A percentile compares a stretch with the other conserved stretches of the same genome.
phyloP scores from a whole-genome alignment of 2,113 vertebrate species.

The Cynocephalus volans region DNA sequence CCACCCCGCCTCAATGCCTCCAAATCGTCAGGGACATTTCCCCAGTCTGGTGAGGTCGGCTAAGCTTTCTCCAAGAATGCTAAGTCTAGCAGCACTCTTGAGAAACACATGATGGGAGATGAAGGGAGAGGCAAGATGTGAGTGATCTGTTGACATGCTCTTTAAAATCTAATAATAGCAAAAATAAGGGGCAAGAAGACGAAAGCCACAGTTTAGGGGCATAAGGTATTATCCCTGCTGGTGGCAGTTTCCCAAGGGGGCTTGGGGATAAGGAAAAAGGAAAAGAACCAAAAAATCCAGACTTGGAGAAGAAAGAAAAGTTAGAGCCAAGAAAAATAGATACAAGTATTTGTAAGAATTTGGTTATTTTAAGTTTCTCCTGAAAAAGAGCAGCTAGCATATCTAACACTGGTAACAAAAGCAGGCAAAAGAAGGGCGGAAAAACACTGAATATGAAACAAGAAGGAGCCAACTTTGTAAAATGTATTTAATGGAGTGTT shows the following conservation, averaged over 20 bases:
- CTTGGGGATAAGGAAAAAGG: not conserved
- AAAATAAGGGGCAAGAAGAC: not conserved
- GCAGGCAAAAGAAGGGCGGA: not conserved
- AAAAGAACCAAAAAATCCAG: not conserved
- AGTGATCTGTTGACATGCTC: not conserved
- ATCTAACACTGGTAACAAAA: not conserved
- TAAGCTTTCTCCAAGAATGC: not conserved
- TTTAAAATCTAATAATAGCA: not conserved
- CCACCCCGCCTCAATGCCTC: not conserved
- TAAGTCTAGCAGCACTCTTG: not conserved
- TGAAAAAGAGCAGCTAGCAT: not conserved
- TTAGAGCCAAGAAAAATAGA: conserved; percentile 62
- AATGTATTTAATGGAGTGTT: not conserved
- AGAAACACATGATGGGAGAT: not conserved
- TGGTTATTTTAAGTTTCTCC: not conserved
- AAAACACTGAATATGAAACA: not conserved
- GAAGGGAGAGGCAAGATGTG: not conserved
- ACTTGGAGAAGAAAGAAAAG: not conserved
- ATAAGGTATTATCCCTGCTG: not conserved
- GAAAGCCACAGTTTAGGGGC: not conserved
- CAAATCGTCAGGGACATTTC: not conserved
- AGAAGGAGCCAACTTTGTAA: conserved; percentile 32
- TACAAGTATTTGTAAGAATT: not conserved
- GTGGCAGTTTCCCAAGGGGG: not conserved
- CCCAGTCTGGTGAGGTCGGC: not conserved